Percentiles rank a stretch among this genome's conserved stretches.
Conservation (phyloP, 1,140 invertebrate species). For the Leptonema lineaticorne region DNA sequence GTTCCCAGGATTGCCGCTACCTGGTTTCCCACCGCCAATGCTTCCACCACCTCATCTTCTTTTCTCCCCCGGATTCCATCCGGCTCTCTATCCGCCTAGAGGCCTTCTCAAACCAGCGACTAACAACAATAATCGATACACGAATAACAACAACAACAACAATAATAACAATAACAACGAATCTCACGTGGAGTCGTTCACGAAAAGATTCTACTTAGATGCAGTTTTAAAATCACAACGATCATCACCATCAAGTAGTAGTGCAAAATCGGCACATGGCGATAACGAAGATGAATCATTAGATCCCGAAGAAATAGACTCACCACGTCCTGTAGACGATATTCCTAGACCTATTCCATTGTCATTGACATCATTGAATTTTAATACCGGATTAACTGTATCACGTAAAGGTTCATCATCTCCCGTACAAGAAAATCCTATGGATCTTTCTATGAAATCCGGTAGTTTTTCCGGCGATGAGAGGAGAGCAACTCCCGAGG, state of each 20-base stretch:
- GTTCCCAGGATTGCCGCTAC: slow-evolving; percentile 60
- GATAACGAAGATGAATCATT: slow-evolving; percentile 46
- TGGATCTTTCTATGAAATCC: slow-evolving; percentile 74
- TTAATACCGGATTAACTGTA: slow-evolving; percentile 30
- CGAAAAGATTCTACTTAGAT: slow-evolving; percentile 71
- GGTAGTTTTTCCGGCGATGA: slow-evolving; percentile 56
- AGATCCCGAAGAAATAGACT: slow-evolving; percentile 52
- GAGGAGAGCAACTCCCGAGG: slow-evolving; percentile 49
- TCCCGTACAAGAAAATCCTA: slow-evolving; percentile 70
- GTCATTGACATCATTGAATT: slow-evolving; percentile 35
- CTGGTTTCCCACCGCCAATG: slow-evolving; percentile 67
- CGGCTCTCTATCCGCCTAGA: slow-evolving; percentile 61
- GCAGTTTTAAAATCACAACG: slow-evolving; percentile 69
- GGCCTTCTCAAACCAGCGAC: slow-evolving; percentile 61
- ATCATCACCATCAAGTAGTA: slow-evolving; percentile 45
- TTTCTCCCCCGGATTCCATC: slow-evolving; percentile 65
- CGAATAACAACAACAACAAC: slow-evolving; percentile 49
- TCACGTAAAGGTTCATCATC: slow-evolving; percentile 51
- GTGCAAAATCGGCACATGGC: slow-evolving; percentile 41
- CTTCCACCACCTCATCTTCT: slow-evolving; percentile 63
- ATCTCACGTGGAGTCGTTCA: slow-evolving; percentile 57
- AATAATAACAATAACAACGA: slow-evolving; percentile 47
- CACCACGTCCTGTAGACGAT: slow-evolving; percentile 51
- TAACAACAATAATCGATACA: slow-evolving; percentile 63
- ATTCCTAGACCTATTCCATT: slow-evolving; percentile 38